Evolutionary conservation across 2,113 vertebrate species (phyloP).

Genomic region (Proteles cristata): DNA sequence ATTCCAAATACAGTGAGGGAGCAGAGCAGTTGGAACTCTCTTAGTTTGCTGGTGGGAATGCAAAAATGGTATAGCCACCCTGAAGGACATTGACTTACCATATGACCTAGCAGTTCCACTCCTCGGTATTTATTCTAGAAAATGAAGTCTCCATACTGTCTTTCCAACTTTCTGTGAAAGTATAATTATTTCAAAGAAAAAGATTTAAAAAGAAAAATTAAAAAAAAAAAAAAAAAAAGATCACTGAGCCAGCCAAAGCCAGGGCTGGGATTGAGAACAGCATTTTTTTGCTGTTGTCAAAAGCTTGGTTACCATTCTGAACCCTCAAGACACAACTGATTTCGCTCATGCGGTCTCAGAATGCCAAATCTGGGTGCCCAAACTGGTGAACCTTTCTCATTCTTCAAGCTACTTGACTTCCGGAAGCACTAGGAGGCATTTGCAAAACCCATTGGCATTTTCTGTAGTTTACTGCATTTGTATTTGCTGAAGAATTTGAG

Average conservation of each 20-base stretch:
- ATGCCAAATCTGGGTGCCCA: not conserved
- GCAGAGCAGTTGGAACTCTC: not conserved
- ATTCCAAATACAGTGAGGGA: not conserved
- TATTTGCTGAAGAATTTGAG: not conserved
- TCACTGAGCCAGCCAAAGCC: not conserved
- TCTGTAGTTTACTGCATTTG: not conserved
- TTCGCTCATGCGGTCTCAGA: not conserved
- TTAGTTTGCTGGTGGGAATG: not conserved
- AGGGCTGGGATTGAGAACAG: not conserved
- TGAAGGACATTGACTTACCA: not conserved
- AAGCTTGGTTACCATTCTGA: not conserved
- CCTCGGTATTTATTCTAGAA: not conserved
- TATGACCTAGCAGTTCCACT: not conserved
- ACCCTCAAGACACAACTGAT: not conserved
- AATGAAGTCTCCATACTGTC: not conserved
- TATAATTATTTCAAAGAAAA: constrained; percentile 12
- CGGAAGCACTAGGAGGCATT: not conserved
- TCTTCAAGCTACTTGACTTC: not conserved
- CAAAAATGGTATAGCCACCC: not conserved
- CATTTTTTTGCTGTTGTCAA: not conserved
- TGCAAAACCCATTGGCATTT: not conserved
- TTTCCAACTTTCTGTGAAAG: not conserved
- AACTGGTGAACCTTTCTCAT: not conserved
- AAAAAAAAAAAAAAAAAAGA: not conserved
- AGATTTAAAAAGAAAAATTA: not conserved